phyloP scores from a whole-genome alignment of 2,113 vertebrate genomes.

The Solea senegalensis region DNA sequence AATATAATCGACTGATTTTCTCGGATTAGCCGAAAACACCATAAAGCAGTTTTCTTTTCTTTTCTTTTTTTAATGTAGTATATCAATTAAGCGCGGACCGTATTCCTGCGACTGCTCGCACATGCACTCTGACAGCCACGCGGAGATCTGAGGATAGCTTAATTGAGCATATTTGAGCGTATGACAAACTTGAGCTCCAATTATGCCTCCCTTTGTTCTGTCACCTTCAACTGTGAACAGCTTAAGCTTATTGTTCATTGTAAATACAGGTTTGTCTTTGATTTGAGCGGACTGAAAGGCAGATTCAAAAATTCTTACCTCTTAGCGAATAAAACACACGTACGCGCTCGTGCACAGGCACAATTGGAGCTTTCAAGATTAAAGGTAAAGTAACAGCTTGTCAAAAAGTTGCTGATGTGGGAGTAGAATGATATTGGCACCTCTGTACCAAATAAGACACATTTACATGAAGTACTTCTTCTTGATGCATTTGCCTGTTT shows the following conservation, averaged over 20 bases:
- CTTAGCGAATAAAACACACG: slow-evolving; percentile 35
- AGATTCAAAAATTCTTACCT: slow-evolving; percentile 44
- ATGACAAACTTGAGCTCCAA: slow-evolving; percentile 36
- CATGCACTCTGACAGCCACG: slow-evolving; percentile 21
- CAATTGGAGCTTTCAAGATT: slow-evolving; percentile 41
- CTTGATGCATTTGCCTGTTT: slow-evolving; percentile 26
- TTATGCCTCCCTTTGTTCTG: slow-evolving; percentile 54
- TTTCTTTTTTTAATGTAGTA: not conserved
- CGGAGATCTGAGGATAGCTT: slow-evolving; percentile 48
- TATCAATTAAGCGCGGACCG: not conserved
- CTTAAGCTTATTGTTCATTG: slow-evolving; percentile 46
- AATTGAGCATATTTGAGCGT: slow-evolving; percentile 38
- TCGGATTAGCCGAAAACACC: not conserved
- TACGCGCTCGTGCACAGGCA: slow-evolving; percentile 1
- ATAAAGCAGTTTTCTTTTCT: not conserved
- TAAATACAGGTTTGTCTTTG: slow-evolving; percentile 43
- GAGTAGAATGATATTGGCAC: slow-evolving; percentile 55
- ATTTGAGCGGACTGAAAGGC: slow-evolving; percentile 16
- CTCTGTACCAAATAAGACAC: slow-evolving; percentile 43
- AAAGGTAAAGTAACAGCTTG: slow-evolving; percentile 58
- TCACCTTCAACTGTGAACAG: slow-evolving; percentile 53
- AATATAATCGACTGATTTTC: slow-evolving; percentile 15
- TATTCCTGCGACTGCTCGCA: slow-evolving; percentile 21
- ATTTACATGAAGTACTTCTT: slow-evolving; percentile 33
- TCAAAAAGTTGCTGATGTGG: slow-evolving; percentile 52